Percentiles rank a stretch among this genome's conserved stretches.
phyloP scores from a whole-genome alignment of 2,797 vertebrate genomes.

The Notolepis coatsorum region DNA sequence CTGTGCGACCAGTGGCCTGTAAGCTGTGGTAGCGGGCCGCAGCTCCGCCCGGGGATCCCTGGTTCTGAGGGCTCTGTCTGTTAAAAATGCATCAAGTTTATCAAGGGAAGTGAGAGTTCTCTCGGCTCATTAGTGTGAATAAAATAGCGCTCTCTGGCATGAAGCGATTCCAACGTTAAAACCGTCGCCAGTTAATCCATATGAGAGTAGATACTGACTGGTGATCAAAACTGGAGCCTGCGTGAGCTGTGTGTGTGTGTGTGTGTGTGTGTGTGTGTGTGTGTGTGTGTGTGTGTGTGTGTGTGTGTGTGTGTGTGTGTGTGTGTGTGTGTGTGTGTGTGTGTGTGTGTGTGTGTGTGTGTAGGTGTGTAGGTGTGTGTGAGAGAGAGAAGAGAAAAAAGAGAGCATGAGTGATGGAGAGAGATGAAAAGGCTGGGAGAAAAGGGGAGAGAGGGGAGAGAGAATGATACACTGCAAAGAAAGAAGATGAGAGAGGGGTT shows the following conservation, averaged over 20 bases:
- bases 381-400: not conserved
- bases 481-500: constrained; percentile 18
- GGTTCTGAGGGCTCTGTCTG: constrained; percentile 69
- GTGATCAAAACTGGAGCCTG: constrained; percentile 73
- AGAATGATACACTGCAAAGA: constrained; percentile 61
- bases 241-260: constrained; percentile 20
- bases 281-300: not conserved
- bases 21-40: constrained; percentile 45
- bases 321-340: constrained; percentile 23
- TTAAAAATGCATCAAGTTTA: constrained; percentile 85
- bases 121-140: constrained; percentile 81
- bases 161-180: constrained; percentile 71
- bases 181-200: constrained; percentile 79
- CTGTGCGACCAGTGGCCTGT: constrained; percentile 51
- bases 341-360: not conserved
- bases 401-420: constrained; percentile 24
- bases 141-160: constrained; percentile 77
- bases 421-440: constrained; percentile 65
- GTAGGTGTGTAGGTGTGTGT: constrained; percentile 3
- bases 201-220: constrained; percentile 75
- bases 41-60: constrained; percentile 55
- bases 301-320: constrained; percentile 1
- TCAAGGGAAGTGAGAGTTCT: constrained; percentile 77
- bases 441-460: constrained; percentile 32
- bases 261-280: not conserved